Percentiles rank a stretch among this genome's conserved stretches.
Conservation (phyloP, 2,888 invertebrate species). For the Drosophila phalerata region DNA sequence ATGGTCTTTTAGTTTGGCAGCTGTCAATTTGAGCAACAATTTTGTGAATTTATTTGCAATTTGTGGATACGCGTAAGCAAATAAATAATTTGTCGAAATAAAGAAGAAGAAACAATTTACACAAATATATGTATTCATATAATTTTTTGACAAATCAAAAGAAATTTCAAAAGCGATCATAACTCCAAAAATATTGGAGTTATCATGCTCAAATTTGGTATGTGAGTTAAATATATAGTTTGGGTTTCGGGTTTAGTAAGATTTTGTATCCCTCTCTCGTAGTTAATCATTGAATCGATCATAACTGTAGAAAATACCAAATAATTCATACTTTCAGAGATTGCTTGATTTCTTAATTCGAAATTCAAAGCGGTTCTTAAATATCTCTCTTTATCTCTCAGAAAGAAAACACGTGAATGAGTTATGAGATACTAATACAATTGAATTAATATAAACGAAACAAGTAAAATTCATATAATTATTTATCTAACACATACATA, state of each 20-base stretch:
- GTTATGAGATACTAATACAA: neutral
- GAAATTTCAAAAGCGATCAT: neutral
- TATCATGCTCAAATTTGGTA: neutral
- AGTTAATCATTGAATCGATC: too few relatives aligned
- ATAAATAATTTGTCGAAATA: neutral
- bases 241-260: too few relatives aligned
- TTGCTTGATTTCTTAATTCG: too few relatives aligned
- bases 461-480: neutral
- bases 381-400: too few relatives aligned
- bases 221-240: neutral
- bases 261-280: too few relatives aligned
- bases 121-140: neutral
- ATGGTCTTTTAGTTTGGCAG: slow-evolving; percentile 32
- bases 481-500: neutral
- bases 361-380: too few relatives aligned
- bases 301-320: too few relatives aligned
- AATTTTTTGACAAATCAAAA: neutral
- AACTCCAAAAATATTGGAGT: neutral
- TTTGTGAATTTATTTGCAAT: slow-evolving; percentile 3
- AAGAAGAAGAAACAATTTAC: neutral
- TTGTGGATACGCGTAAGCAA: slow-evolving; percentile 7
- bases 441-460: slow-evolving; percentile 5
- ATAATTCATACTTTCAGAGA: too few relatives aligned
- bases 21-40: slow-evolving; percentile 38
- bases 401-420: neutral